phyloP scores from a whole-genome alignment of 2,888 invertebrate genomes.

The Lucinisca nassula region DNA sequence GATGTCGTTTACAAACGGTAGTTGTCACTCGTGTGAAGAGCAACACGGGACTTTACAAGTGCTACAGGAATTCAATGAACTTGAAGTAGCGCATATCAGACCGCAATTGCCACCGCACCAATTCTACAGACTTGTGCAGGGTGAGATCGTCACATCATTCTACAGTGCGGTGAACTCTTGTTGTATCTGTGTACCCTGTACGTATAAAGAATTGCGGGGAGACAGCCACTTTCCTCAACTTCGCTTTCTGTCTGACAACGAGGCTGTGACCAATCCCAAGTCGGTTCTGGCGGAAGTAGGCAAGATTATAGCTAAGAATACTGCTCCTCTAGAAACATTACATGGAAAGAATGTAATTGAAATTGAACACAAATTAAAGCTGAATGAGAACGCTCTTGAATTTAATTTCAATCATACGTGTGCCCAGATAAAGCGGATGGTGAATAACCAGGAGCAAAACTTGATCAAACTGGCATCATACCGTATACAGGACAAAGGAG shows the following conservation, averaged over 20 bases:
- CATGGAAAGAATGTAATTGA: slow-evolving; percentile 85
- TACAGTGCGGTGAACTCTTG: slow-evolving; percentile 83
- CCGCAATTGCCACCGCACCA: slow-evolving; percentile 73
- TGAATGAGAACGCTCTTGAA: slow-evolving; percentile 79
- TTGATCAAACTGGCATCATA: slow-evolving; percentile 80
- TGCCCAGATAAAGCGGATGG: slow-evolving; percentile 78
- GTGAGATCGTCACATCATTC: slow-evolving; percentile 82
- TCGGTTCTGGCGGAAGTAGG: slow-evolving; percentile 79
- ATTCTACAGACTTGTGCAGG: slow-evolving; percentile 79
- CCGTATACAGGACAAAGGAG: slow-evolving; percentile 82
- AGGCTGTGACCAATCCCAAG: slow-evolving; percentile 72
- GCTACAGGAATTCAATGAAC: slow-evolving; percentile 81
- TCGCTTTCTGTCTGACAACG: slow-evolving; percentile 70
- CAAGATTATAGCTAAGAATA: slow-evolving; percentile 81
- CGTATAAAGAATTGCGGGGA: slow-evolving; percentile 79
- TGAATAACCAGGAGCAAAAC: slow-evolving; percentile 79
- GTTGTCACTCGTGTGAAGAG: slow-evolving; percentile 82
- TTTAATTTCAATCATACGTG: slow-evolving; percentile 79
- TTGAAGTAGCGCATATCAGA: slow-evolving; percentile 78
- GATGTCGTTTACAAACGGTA: slow-evolving; percentile 82
- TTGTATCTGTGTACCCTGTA: slow-evolving; percentile 84
- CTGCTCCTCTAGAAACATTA: slow-evolving; percentile 80
- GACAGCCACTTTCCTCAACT: slow-evolving; percentile 75
- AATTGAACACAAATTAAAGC: slow-evolving; percentile 81
- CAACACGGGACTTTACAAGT: slow-evolving; percentile 84